Conservation (phyloP, 2,113 vertebrate genomes). For the Pterocles orientalis region DNA sequence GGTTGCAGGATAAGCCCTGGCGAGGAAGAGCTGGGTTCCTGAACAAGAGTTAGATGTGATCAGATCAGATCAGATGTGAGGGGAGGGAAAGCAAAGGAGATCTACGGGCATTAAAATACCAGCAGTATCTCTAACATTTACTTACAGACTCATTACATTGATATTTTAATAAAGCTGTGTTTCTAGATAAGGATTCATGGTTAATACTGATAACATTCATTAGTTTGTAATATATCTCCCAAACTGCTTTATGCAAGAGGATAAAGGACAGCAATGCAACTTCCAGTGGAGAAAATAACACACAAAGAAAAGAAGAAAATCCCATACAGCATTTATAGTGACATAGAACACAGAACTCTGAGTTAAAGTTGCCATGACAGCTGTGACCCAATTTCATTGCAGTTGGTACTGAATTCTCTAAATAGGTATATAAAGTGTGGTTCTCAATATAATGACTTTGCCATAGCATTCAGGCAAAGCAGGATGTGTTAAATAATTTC, state of each 20-base stretch:
- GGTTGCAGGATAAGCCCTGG: background rate
- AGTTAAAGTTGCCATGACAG: slow-evolving; percentile 11
- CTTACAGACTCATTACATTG: background rate
- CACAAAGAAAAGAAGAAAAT: slow-evolving; percentile 7
- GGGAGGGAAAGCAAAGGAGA: background rate
- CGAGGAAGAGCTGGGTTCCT: background rate
- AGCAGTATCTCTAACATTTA: background rate
- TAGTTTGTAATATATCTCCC: background rate
- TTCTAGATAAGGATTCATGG: background rate
- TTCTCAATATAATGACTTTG: background rate
- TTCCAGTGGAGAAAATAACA: background rate
- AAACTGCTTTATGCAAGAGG: background rate
- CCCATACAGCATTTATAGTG: background rate
- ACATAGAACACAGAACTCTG: background rate
- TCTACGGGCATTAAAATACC: background rate
- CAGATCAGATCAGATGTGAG: rapidly evolving
- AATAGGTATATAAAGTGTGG: background rate
- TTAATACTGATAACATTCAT: background rate
- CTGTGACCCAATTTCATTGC: background rate
- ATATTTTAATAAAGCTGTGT: background rate
- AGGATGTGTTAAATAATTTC: background rate
- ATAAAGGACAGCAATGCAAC: background rate
- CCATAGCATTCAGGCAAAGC: background rate
- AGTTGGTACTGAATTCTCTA: background rate
- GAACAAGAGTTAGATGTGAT: background rate